Evolutionary conservation across 23 tunicate species (phyloP).

Genomic region (Styela plicata): DNA sequence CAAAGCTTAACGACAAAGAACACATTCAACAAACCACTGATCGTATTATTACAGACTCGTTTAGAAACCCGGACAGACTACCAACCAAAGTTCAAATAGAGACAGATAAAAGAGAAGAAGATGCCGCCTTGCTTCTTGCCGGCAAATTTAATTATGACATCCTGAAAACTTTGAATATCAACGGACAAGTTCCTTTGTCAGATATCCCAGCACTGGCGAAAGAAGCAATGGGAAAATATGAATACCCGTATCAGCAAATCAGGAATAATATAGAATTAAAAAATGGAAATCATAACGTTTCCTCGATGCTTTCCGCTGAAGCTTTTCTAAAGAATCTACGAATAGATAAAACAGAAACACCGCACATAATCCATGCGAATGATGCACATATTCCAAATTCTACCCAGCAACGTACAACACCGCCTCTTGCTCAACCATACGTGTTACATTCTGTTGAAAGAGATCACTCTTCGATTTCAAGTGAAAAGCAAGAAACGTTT

Average conservation of each 20-base stretch:
- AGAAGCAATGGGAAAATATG: not conserved
- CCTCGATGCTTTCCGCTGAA: not conserved
- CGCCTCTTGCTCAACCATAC: not conserved
- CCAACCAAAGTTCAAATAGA: not conserved
- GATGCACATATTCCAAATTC: not conserved
- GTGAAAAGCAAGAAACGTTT: not conserved
- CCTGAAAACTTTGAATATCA: not conserved
- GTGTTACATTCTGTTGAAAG: not conserved
- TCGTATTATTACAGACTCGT: not conserved
- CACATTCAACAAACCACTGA: not conserved
- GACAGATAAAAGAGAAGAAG: not conserved
- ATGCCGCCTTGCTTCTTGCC: constrained; percentile 10
- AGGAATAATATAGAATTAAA: not conserved
- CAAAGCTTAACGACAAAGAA: not conserved
- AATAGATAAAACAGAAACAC: not conserved
- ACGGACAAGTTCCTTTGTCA: not conserved
- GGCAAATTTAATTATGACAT: constrained; percentile 12
- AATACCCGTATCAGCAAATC: not conserved
- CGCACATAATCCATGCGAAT: not conserved
- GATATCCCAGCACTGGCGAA: not conserved
- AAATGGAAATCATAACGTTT: not conserved
- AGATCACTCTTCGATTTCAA: not conserved
- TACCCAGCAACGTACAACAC: not conserved
- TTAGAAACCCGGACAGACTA: not conserved
- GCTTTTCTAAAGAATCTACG: not conserved